Conservation (phyloP, 2,888 invertebrate species). For the Protonemura montana region DNA sequence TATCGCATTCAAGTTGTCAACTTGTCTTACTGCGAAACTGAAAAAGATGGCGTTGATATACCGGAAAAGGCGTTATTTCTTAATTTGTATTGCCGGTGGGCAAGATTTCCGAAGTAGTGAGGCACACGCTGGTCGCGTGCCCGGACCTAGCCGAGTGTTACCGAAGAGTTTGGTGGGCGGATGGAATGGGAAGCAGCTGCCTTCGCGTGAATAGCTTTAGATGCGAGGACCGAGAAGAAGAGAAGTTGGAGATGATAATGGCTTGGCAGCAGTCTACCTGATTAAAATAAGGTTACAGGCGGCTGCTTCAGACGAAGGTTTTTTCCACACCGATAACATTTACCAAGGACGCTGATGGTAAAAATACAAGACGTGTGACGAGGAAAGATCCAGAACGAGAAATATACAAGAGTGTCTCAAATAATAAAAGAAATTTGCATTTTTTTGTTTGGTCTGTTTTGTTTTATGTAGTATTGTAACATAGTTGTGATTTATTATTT, state of each 20-base stretch:
- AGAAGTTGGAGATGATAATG: conserved; percentile 30
- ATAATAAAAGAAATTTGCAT: neutral
- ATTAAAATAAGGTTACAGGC: conserved; percentile 40
- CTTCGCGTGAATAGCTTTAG: neutral
- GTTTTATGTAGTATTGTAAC: neutral
- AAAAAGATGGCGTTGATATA: conserved; percentile 18
- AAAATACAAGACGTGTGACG: neutral
- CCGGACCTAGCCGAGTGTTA: conserved; percentile 44
- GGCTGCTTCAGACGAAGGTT: conserved; percentile 32
- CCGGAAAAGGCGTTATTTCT: conserved; percentile 27
- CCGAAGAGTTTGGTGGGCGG: conserved; percentile 25
- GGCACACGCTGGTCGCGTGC: conserved; percentile 44
- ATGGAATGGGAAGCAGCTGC: neutral
- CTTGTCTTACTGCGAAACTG: neutral
- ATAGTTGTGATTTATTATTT: neutral
- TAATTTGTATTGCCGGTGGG: conserved; percentile 15
- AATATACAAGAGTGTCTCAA: neutral
- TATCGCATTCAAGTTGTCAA: neutral
- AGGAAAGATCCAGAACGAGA: neutral
- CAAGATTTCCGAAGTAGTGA: neutral
- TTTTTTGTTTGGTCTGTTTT: neutral
- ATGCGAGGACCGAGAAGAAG: neutral
- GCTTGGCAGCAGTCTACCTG: conserved; percentile 26
- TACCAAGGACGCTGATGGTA: conserved; percentile 28
- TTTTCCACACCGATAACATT: conserved; percentile 25